These are phyloP conservation scores for Petrophora chlorosata DNA, from an alignment of 2,888 invertebrate genomes.

Conservation along the genomic window DNA sequence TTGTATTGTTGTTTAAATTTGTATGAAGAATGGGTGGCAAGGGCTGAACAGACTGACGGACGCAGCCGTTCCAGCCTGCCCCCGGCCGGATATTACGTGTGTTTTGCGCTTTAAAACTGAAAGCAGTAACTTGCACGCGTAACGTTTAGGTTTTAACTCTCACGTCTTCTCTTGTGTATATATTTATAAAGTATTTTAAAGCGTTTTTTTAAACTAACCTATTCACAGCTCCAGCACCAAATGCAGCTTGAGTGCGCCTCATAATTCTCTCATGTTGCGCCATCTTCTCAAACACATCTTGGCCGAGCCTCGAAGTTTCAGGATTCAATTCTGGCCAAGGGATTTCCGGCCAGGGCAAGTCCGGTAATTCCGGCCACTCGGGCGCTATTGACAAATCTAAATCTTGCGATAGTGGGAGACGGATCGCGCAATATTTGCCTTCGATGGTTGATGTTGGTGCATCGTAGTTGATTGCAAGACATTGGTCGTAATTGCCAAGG, in stretches of 20 bases:
- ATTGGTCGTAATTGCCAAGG: constrained; percentile 60
- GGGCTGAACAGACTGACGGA: no score
- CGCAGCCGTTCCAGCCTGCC: no score
- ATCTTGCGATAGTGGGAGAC: constrained; percentile 48
- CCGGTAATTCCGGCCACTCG: constrained; percentile 35
- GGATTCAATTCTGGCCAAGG: constrained; percentile 30
- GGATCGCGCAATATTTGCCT: constrained; percentile 65
- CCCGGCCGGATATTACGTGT: no score
- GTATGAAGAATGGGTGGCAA: no score
- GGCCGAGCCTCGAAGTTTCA: constrained; percentile 18
- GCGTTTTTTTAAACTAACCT: constrained; percentile 6
- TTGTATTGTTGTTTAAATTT: no score
- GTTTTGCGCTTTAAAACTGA: no score
- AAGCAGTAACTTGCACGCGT: no score
- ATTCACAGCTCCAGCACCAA: constrained; percentile 3
- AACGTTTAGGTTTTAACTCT: no score
- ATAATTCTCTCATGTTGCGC: constrained; percentile 1
- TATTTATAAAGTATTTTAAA: no score
- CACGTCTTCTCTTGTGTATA: no score
- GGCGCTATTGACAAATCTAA: constrained; percentile 42
- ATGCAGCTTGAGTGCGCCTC: constrained; percentile 5
- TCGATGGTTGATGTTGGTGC: constrained; percentile 46
- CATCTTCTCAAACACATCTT: constrained; percentile 6
- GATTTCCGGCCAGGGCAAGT: constrained; percentile 21
- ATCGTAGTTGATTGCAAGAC: constrained; percentile 50